Conservation (phyloP, 1,140 invertebrate species). For the Gonioctena quinquepunctata region DNA sequence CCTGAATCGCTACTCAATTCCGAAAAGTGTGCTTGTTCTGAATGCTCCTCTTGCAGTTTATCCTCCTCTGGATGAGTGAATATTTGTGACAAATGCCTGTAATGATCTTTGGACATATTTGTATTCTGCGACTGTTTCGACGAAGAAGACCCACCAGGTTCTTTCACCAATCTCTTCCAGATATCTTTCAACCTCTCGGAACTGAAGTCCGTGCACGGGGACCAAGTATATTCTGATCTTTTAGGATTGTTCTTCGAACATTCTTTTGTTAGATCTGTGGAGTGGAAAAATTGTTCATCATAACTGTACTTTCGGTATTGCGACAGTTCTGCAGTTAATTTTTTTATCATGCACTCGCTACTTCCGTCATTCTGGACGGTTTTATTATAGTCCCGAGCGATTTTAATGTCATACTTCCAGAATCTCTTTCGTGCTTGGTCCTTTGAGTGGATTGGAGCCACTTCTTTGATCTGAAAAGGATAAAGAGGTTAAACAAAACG, state of each 20-base stretch:
- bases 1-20: constrained; percentile 13
- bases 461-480: constrained; percentile 72
- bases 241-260: constrained; percentile 26
- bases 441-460: constrained; percentile 65
- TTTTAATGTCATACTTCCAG: constrained; percentile 71
- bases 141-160: background rate
- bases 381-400: constrained; percentile 62
- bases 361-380: constrained; percentile 46
- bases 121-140: background rate
- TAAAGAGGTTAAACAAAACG: background rate
- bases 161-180: background rate
- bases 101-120: background rate
- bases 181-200: constrained; percentile 15
- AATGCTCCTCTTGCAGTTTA: background rate
- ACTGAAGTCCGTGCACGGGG: constrained; percentile 16
- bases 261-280: constrained; percentile 30
- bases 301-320: background rate
- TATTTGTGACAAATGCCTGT: constrained; percentile 31
- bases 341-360: constrained; percentile 2
- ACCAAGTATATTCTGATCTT: constrained; percentile 30
- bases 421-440: constrained; percentile 59
- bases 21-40: constrained; percentile 17
- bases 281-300: constrained; percentile 24
- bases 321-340: constrained; percentile 11
- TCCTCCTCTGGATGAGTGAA: constrained; percentile 19